Percentiles rank a stretch among this genome's conserved stretches.
phyloP scores from a whole-genome alignment of 2,113 vertebrate species.

The Paradoxurus hermaphroditus region DNA sequence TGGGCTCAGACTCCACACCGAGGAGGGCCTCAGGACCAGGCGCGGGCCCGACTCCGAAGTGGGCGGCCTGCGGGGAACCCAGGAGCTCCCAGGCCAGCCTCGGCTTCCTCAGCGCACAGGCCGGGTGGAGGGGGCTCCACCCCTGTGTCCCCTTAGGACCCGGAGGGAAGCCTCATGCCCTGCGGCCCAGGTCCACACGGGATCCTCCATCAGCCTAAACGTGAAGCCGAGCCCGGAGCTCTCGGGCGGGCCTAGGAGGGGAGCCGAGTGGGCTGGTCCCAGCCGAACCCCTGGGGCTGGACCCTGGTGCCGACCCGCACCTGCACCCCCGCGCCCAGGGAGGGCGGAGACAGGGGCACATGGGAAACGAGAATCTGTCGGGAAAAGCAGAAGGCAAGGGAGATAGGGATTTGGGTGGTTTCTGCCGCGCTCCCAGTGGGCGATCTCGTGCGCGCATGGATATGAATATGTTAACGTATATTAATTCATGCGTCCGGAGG shows the following conservation, averaged over 20 bases:
- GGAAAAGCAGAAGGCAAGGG: background rate
- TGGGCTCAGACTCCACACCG: background rate
- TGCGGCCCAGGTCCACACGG: accelerated
- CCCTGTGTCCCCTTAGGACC: background rate
- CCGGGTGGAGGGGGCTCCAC: accelerated
- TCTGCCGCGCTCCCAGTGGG: accelerated
- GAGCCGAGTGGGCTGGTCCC: no score
- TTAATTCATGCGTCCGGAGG: background rate
- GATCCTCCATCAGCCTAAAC: accelerated
- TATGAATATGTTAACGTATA: no score
- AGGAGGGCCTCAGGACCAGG: background rate
- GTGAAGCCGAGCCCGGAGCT: background rate
- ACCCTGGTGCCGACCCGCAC: accelerated
- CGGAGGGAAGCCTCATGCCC: background rate
- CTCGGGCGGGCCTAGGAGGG: background rate
- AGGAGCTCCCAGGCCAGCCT: background rate
- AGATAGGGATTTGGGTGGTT: accelerated
- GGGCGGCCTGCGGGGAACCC: accelerated
- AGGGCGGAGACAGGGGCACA: accelerated
- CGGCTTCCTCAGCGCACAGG: no score
- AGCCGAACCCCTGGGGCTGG: accelerated
- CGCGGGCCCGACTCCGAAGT: accelerated
- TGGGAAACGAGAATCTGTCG: accelerated
- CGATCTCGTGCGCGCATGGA: accelerated
- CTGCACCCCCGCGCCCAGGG: no score